Evolutionary conservation across 2,113 vertebrate genomes (phyloP).

Genomic region (Sebastes schlegelii): DNA sequence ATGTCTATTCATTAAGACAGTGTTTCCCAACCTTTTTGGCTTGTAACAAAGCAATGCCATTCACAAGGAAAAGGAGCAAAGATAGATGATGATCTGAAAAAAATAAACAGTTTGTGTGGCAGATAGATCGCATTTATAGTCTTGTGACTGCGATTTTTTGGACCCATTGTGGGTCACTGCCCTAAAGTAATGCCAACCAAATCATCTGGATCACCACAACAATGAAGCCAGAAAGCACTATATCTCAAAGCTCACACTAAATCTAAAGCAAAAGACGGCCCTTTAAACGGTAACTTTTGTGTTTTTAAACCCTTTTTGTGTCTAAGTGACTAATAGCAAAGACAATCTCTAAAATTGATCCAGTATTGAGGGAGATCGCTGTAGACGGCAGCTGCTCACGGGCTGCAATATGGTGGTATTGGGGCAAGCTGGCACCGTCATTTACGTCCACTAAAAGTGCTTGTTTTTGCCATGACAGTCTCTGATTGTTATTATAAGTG

Average conservation of each 20-base stretch:
- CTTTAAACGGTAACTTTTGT: too few relatives aligned
- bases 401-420: too few relatives aligned
- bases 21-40: background rate
- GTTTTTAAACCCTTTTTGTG: too few relatives aligned
- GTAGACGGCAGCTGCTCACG: too few relatives aligned
- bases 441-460: too few relatives aligned
- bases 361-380: too few relatives aligned
- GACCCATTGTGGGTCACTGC: background rate
- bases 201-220: background rate
- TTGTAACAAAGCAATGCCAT: background rate
- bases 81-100: background rate
- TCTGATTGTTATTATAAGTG: too few relatives aligned
- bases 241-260: background rate
- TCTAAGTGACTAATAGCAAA: too few relatives aligned
- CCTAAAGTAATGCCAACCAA: background rate
- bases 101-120: background rate
- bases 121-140: background rate
- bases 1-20: background rate
- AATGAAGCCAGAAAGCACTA: background rate
- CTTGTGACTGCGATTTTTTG: background rate
- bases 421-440: too few relatives aligned
- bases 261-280: too few relatives aligned
- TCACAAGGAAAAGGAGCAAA: background rate
- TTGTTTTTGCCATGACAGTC: too few relatives aligned
- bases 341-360: too few relatives aligned